These are phyloP conservation scores for Cercopithecus mona DNA, from an alignment of 2,113 vertebrate species.

Conservation along the genomic window DNA sequence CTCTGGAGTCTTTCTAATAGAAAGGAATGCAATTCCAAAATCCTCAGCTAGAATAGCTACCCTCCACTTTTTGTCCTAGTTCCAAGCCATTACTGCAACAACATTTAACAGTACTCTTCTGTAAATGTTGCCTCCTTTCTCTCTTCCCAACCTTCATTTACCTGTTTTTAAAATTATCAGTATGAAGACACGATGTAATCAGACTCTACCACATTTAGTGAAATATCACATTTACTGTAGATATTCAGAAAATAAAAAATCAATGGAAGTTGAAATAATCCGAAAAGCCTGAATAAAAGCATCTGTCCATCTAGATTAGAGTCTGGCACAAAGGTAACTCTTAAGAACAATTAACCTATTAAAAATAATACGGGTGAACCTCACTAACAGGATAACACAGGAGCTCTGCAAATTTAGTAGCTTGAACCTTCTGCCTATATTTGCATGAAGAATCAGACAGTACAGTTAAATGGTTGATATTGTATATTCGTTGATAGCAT, in stretches of 20 bases:
- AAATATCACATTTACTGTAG: not conserved
- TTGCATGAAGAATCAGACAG: not conserved
- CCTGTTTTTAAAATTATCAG: not conserved
- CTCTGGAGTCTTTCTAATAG: not conserved
- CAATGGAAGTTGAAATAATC: not conserved
- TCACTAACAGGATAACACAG: not conserved
- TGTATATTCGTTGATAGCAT: not conserved
- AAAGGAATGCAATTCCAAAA: not conserved
- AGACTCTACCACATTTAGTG: not conserved
- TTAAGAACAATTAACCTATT: not conserved
- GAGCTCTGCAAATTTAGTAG: not conserved
- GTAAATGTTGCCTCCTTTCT: not conserved
- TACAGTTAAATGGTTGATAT: not conserved
- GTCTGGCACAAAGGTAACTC: not conserved
- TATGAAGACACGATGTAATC: not conserved
- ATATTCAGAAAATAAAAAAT: not conserved
- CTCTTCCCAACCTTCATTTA: not conserved
- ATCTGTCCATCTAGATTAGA: not conserved
- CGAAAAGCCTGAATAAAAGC: not conserved
- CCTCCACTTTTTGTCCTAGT: not conserved
- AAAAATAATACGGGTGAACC: not conserved
- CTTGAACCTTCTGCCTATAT: not conserved
- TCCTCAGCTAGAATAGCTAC: not conserved
- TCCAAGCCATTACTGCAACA: not conserved
- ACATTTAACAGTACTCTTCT: not conserved